Percentiles rank a stretch among this genome's conserved stretches.
Evolutionary conservation across 1,140 invertebrate genomes (phyloP).

Genomic region (Brachionus koreanus): DNA sequence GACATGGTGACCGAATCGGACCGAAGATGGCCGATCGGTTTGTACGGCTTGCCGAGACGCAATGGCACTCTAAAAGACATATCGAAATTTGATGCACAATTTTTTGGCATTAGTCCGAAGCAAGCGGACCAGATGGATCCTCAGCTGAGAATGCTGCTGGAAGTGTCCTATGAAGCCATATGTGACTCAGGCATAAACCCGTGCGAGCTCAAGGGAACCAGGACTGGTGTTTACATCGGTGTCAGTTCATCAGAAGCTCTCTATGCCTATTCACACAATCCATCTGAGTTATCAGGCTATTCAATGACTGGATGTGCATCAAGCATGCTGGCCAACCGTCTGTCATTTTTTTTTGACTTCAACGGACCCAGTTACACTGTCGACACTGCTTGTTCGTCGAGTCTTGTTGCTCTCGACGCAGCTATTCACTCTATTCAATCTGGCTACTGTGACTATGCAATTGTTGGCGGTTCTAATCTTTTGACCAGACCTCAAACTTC

Average conservation of each 20-base stretch:
- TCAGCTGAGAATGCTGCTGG: conserved; percentile 80
- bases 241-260: conserved; percentile 78
- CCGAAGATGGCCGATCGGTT: conserved; percentile 70
- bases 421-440: conserved; percentile 74
- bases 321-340: conserved; percentile 91
- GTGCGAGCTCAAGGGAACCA: conserved; percentile 70
- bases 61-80: conserved; percentile 85
- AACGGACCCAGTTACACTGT: conserved; percentile 82
- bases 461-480: conserved; percentile 81
- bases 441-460: conserved; percentile 83
- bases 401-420: conserved; percentile 78
- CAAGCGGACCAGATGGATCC: conserved; percentile 93
- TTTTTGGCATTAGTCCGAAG: conserved; percentile 85
- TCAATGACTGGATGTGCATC: conserved; percentile 82
- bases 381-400: conserved; percentile 92
- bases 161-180: conserved; percentile 88
- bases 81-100: conserved; percentile 79
- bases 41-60: conserved; percentile 76
- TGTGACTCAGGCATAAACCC: conserved; percentile 88
- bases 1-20: conserved; percentile 84
- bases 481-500: conserved; percentile 79
- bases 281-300: conserved; percentile 75
- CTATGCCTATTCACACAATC: conserved; percentile 67
- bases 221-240: conserved; percentile 85
- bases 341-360: conserved; percentile 91